Conservation (phyloP, 2,113 vertebrate species). For the human (Homo sapiens) region GRCh38 chr6:167951501-167952000, state of each 20-base stretch:
- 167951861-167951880: slow-evolving; percentile 97
- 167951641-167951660: slow-evolving; percentile 97
- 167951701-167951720: slow-evolving; percentile 89
- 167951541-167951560: slow-evolving; percentile 83
- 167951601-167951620: slow-evolving; percentile 96
- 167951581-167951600: slow-evolving; percentile 87
- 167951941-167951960: slow-evolving; percentile 99
- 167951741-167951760: slow-evolving; percentile 74
- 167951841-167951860: slow-evolving; percentile 95
- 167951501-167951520: slow-evolving; percentile 80
- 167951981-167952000: slow-evolving; percentile 98
- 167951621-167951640: slow-evolving; percentile 99
- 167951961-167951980: slow-evolving; percentile 97
- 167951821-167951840: slow-evolving; percentile 97
- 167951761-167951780: slow-evolving; percentile 88
- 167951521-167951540: slow-evolving; percentile 88
- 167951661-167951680: slow-evolving; percentile 94
- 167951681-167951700: slow-evolving; percentile 97
- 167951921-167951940: slow-evolving; percentile 98
- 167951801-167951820: slow-evolving; percentile 97
- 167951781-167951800: slow-evolving; percentile 89
- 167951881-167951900: slow-evolving; percentile 92
- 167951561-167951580: slow-evolving; percentile 78
- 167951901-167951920: slow-evolving; percentile 96
- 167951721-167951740: slow-evolving; percentile 80